Evolutionary conservation across 1,140 invertebrate species (phyloP), one percentile per base, ranked within the genome.

Genomic region (Trichonephila clavipes): DNA sequence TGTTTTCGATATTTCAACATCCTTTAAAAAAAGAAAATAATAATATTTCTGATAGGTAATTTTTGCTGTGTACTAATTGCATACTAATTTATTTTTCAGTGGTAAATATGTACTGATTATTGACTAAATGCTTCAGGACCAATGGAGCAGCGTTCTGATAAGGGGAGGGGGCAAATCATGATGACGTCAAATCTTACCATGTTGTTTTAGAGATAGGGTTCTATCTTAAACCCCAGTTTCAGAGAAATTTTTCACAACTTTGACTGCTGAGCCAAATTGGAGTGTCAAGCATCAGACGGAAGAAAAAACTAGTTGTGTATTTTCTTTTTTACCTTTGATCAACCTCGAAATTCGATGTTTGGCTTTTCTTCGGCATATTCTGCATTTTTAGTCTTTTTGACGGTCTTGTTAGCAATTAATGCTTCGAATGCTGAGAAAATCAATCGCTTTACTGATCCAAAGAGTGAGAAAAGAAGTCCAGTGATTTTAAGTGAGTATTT

Each of bases 161-260:
- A 90, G 51, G 0, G 51, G 0, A n/a, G 14, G 18, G 24, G 24
- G 24, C 24, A 90, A 90, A 82, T 51, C 72, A 90, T 0, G 21
- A 19, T 90, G 72, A 90, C 89, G 89, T 90, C 61, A 34, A 81
- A 90, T 90, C 89, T 58, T 21, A 90, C 89, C 89, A 90, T 40
- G 2, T 40, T 90, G 10, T 21, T 24, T 19, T 62, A 16, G 16
- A 21, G 66, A 77, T 64, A 64, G 44, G 19, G 3, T 62, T 18
- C 16, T 10, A 16, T 24, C 51, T 90, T 90, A 90, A 81, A 64
- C 66, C 89, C 72, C 44, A 5, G 34, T 62, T 19, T 81, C 4
- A 14, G 34, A 19, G 44, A 5, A 40, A 7, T 77, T 77, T 2
- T 8, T 19, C 14, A 51, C 51, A 10, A 12, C 51, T 51, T 51